A percentile compares a stretch with the other conserved stretches of the same genome.
Evolutionary conservation across 1,140 invertebrate species (phyloP).

Genomic region (Aphelenchoides fujianensis): DNA sequence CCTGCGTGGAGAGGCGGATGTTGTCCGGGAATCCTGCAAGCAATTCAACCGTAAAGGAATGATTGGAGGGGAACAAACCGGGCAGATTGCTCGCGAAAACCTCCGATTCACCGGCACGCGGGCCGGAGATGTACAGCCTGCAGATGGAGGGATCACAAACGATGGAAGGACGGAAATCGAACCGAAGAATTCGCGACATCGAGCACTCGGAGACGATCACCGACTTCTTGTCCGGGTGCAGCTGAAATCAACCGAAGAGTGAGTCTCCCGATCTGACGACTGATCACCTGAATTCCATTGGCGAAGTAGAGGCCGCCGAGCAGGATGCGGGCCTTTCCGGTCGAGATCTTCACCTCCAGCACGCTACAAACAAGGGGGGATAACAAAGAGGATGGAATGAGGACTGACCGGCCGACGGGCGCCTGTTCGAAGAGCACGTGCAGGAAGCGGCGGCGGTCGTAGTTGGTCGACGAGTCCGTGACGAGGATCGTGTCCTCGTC

Average conservation of each 20-base stretch:
- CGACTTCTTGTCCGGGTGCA: constrained; percentile 59
- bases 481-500: constrained; percentile 46
- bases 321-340: constrained; percentile 44
- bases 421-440: constrained; percentile 62
- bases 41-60: too few relatives aligned
- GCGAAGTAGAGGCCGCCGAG: constrained; percentile 60
- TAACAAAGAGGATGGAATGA: constrained; percentile 31
- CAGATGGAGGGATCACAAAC: constrained; percentile 29
- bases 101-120: constrained; percentile 54
- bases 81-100: constrained; percentile 63
- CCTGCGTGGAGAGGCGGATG: constrained; percentile 61
- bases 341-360: constrained; percentile 53
- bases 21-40: constrained; percentile 65
- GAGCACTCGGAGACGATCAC: constrained; percentile 63
- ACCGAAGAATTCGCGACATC: constrained; percentile 58
- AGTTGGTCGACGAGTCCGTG: constrained; percentile 57
- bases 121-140: constrained; percentile 58
- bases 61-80: too few relatives aligned
- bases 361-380: constrained; percentile 58
- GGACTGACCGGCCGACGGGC: constrained; percentile 61
- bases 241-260: too few relatives aligned
- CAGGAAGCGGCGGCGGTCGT: constrained; percentile 62
- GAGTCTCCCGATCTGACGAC: too few relatives aligned
- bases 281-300: constrained; percentile 64
- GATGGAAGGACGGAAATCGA: constrained; percentile 9